Base-by-base conservation (phyloP, 2,113 vertebrate species). In the Calypte anna region DNA sequence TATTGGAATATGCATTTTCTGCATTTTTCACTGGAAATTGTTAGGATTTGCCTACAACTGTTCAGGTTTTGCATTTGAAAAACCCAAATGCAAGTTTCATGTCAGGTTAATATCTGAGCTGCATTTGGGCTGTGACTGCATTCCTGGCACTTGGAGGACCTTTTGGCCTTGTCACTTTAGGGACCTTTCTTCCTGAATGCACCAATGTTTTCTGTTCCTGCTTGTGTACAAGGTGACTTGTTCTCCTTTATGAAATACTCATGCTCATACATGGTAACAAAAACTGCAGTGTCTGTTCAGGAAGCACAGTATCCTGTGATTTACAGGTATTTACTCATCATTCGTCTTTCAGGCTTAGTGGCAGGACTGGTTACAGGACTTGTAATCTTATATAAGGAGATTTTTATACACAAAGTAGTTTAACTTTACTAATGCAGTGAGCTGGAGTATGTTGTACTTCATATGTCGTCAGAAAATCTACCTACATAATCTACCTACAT, bases 11-110 rank as follows among this genome's bases (percentile, higher is more conserved):
- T 3, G 17, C 5, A 3, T 46, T 89, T 93, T 94, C 77, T 91
- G 94, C 91, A 48, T 87, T 96, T 96, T 95, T 77, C 86, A 61
- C 51, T 94, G 94, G 87, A 93, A 93, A 79, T 64, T 31, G 61
- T 57, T 95, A 64, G 38, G 72, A 73, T 92, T 96, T 93, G 74
- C 74, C 78, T 89, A 46, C 25, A 85, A 73, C 63, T 76, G 30
- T 81, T 91, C 58, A 62, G 24, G 16, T 69, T 82, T 94, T 95
- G 62, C 40, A 69, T 89, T 46, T 93, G 81, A 61, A 75, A 62
- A 87, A 72, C 22, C n/a, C 17, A 86, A 89, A 73, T 43, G 57
- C 3, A 72, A 43, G 76, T 87, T 84, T 87, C 40, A 85, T n/a
- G 20, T 78, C 74, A 2, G 36, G 1, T 86, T 81, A 68, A 78